Evolutionary conservation across 1,140 invertebrate species (phyloP).

Genomic region (Megalonaias nervosa): DNA sequence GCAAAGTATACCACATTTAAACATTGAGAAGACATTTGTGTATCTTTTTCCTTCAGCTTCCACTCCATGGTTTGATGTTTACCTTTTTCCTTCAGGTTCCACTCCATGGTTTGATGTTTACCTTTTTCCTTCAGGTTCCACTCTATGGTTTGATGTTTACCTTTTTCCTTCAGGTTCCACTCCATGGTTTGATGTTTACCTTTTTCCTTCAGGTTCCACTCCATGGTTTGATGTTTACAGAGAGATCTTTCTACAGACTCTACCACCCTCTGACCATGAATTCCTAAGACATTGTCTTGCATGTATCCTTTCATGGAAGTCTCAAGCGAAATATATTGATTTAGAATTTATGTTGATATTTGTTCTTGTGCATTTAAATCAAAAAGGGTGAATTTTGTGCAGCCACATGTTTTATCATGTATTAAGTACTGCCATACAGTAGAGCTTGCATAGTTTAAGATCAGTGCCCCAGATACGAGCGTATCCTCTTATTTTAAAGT

Average conservation of each 20-base stretch:
- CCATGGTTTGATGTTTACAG: constrained; percentile 99
- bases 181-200: constrained; percentile 97
- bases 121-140: constrained; percentile 76
- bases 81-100: constrained; percentile 76
- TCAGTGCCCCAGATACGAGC: too few species aligned
- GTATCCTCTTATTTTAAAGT: too few species aligned
- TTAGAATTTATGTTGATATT: neutral
- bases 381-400: neutral
- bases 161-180: constrained; percentile 76
- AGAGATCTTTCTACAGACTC: constrained; percentile 90
- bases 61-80: constrained; percentile 97
- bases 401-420: neutral
- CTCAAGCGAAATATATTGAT: neutral
- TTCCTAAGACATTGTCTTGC: constrained; percentile 95
- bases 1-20: neutral
- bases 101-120: constrained; percentile 98
- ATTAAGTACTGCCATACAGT: too few species aligned
- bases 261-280: constrained; percentile 95
- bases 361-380: neutral
- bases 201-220: constrained; percentile 76
- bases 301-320: constrained; percentile 77
- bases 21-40: neutral
- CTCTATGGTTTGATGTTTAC: constrained; percentile 98
- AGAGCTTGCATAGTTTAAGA: too few species aligned
- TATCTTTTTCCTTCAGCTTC: constrained; percentile 72